A percentile compares a stretch with the other conserved stretches of the same genome.
These are phyloP conservation scores for Meles meles DNA, from an alignment of 2,113 vertebrate genomes.

Conservation along the genomic window DNA sequence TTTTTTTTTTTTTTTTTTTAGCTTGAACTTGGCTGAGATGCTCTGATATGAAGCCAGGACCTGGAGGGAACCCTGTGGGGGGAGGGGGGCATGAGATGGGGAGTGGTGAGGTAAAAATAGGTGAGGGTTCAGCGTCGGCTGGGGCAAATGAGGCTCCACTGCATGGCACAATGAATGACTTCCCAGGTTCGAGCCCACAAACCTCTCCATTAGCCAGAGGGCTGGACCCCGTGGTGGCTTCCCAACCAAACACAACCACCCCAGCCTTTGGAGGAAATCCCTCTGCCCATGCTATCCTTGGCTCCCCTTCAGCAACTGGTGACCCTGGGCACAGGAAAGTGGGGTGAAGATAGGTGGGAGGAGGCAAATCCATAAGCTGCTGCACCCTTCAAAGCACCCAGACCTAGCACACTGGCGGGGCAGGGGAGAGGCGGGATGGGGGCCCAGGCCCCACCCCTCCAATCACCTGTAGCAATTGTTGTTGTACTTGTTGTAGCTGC, in stretches of 20 bases:
- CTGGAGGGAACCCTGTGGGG: rapidly evolving
- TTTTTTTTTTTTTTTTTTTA: no score
- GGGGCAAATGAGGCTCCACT: rapidly evolving
- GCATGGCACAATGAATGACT: rapidly evolving
- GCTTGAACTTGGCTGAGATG: neutral
- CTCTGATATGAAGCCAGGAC: neutral
- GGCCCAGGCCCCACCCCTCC: neutral
- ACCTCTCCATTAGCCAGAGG: neutral
- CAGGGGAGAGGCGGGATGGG: rapidly evolving
- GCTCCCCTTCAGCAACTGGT: neutral
- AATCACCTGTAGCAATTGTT: slow-evolving; percentile 95
- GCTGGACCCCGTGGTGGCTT: neutral
- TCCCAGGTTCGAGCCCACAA: neutral
- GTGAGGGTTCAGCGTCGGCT: neutral
- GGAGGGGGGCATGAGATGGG: no score
- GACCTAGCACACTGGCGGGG: neutral
- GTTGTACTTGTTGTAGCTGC: slow-evolving; percentile 97
- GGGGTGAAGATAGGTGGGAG: neutral
- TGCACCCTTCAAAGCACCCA: neutral
- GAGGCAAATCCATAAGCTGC: neutral
- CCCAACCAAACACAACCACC: neutral
- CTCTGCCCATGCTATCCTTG: neutral
- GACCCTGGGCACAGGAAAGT: neutral
- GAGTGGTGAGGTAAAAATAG: rapidly evolving
- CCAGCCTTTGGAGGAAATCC: neutral